Evolutionary conservation across 2,888 invertebrate genomes (phyloP).

Genomic region (Melanostoma scalare): DNA sequence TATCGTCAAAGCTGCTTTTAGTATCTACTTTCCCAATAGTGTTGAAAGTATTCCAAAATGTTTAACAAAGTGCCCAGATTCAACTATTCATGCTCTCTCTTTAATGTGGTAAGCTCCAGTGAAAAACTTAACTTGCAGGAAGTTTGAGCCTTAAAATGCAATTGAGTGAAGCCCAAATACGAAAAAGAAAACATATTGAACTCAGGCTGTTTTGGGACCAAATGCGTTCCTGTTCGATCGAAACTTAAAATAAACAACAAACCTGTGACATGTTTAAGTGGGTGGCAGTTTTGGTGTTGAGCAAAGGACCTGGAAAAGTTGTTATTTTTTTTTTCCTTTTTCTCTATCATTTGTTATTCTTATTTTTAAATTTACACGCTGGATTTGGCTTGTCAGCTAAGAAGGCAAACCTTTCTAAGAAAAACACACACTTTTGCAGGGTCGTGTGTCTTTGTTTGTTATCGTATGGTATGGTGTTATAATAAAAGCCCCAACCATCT

Average conservation of each 20-base stretch:
- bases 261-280: conserved; percentile 49
- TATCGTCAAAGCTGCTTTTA: no score
- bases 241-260: conserved; percentile 47
- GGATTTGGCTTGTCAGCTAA: not conserved
- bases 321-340: conserved; percentile 28
- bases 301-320: conserved; percentile 32
- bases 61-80: no score
- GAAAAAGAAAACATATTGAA: no score
- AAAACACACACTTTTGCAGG: conserved; percentile 10
- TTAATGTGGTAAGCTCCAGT: no score
- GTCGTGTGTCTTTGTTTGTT: conserved; percentile 14
- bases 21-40: no score
- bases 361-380: conserved; percentile 23
- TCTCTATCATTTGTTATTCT: no score
- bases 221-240: not conserved
- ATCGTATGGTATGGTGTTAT: conserved; percentile 44
- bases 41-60: no score
- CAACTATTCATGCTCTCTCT: no score
- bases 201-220: not conserved
- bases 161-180: no score
- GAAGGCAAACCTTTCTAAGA: conserved; percentile 41
- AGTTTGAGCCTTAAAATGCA: no score
- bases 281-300: conserved; percentile 8
- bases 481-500: conserved; percentile 63
- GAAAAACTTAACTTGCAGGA: no score